Base-by-base conservation (phyloP, 2,797 vertebrate species). In the Gambelia wislizenii region DNA sequence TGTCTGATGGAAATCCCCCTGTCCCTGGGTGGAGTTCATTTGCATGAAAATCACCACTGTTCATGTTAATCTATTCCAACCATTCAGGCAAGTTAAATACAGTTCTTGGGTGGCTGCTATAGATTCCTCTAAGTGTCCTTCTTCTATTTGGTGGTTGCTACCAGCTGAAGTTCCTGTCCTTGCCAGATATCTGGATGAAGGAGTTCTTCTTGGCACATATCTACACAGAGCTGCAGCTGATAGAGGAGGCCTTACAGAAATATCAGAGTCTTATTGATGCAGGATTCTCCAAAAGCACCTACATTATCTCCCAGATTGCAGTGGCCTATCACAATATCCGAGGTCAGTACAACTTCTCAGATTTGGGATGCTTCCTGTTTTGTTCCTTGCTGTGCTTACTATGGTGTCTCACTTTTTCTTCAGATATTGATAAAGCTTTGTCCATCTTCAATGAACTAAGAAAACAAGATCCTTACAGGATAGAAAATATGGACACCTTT, bases 401-500 rank as follows among this genome's bases (percentile, higher is more conserved):
- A 3, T 88, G 44, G 18, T 33, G 5, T 92, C 36, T 93, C 33
- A 7, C 85, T 6, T 89, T 94, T 96, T 94, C 39, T 92, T 93
- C 96, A 99, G 99, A 99, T 97, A 99, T 99, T 64, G 99, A 99
- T 95, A 98, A 99, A 97, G 99, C 99, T 72, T 96, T 99, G 92
- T 98, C 98, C 93, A 98, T 99, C 94, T 99, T 99, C 94, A 99
- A 99, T 6, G 98, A 99, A 92, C 93, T 99, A 92, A 97, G 99
- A 90, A 98, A 99, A 90, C 98, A 99, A 96, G 99, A 99, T 95
- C 99, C 99, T 3, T 99, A 98, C 94, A 98, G 99, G 92, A 99
- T 99, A 90, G 99, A 99, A 96, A 99, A 99, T 96, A 99, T 99
- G 99, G 99, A 99, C 95, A 99, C 99, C 8, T 99, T 99, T 95